phyloP scores from a whole-genome alignment of 2,113 vertebrate species.

The Penelope pileata region DNA sequence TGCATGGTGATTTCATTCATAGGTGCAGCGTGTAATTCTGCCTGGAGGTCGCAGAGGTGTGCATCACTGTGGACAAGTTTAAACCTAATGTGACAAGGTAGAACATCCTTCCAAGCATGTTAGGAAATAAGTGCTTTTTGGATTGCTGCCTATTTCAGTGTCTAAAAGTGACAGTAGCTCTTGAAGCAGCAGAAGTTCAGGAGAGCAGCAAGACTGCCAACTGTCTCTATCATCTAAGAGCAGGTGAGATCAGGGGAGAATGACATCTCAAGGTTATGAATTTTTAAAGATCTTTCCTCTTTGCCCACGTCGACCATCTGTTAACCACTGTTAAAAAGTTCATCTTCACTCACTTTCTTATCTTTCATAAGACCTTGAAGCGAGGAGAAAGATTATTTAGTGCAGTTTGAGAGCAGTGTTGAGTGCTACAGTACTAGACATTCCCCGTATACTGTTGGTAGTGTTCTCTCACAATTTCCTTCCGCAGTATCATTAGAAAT shows the following conservation, averaged over 20 bases:
- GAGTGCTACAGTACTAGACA: background rate
- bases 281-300: constrained; percentile 1
- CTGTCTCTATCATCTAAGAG: background rate
- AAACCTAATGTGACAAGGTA: background rate
- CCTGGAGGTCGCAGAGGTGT: background rate
- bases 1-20: background rate
- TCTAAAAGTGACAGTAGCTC: background rate
- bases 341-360: background rate
- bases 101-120: background rate
- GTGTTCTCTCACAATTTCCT: background rate
- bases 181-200: background rate
- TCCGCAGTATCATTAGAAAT: background rate
- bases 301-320: background rate
- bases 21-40: background rate
- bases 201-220: background rate
- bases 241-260: background rate
- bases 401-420: background rate
- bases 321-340: background rate
- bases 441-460: background rate
- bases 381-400: background rate
- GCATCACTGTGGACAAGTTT: background rate
- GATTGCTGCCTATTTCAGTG: background rate
- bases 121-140: background rate
- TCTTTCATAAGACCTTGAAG: background rate
- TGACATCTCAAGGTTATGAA: background rate